phyloP scores from a whole-genome alignment of 1,140 invertebrate species.

The Diploscapter pachys region DNA sequence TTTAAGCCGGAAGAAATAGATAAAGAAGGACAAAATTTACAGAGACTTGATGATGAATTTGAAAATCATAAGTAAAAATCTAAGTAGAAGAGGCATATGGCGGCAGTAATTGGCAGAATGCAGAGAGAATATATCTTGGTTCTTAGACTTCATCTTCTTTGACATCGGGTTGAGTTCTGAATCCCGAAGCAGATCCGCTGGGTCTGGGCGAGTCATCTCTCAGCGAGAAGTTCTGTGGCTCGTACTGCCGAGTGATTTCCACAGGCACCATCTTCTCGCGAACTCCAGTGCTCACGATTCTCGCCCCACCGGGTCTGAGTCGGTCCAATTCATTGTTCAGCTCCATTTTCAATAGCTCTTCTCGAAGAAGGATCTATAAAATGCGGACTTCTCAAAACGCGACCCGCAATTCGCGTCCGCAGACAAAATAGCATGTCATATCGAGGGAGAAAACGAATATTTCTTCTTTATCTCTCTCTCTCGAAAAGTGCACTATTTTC shows the following conservation, averaged over 20 bases:
- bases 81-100: too few relatives aligned
- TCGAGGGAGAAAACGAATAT: neutral
- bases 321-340: slow-evolving; percentile 29
- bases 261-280: slow-evolving; percentile 19
- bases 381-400: slow-evolving; percentile 11
- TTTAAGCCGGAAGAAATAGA: too few relatives aligned
- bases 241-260: slow-evolving; percentile 3
- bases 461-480: neutral
- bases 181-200: too few relatives aligned
- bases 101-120: too few relatives aligned
- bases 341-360: slow-evolving; percentile 30
- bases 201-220: too few relatives aligned
- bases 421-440: neutral
- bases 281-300: slow-evolving; percentile 3
- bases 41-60: too few relatives aligned
- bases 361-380: slow-evolving; percentile 24
- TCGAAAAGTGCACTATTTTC: neutral
- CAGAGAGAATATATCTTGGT: too few relatives aligned
- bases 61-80: too few relatives aligned
- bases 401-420: neutral
- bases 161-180: too few relatives aligned
- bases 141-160: too few relatives aligned
- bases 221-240: too few relatives aligned
- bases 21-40: too few relatives aligned
- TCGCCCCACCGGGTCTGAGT: slow-evolving; percentile 4